Percentiles rank a stretch among this genome's conserved stretches.
phyloP scores from a whole-genome alignment of 2,113 vertebrate species.

The Cephalopholis sonnerati region DNA sequence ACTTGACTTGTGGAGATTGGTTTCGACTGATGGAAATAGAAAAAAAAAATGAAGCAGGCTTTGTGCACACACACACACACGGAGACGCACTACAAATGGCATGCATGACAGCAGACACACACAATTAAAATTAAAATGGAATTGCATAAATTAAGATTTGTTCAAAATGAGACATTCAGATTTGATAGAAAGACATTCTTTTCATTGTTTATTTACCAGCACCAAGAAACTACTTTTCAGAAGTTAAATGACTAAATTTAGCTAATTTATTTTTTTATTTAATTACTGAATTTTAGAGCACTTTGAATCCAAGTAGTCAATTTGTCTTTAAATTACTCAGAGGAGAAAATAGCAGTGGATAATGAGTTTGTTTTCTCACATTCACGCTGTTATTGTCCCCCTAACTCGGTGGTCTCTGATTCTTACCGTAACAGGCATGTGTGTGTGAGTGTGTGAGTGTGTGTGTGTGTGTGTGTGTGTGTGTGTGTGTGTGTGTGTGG shows the following conservation, averaged over 20 bases:
- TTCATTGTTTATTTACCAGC: neutral
- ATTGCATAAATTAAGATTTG: neutral
- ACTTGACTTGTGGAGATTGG: constrained; percentile 44
- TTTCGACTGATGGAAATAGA: constrained; percentile 60
- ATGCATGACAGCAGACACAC: neutral
- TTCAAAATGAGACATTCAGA: neutral
- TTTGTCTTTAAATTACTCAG: constrained; percentile 26
- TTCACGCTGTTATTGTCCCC: constrained; percentile 49
- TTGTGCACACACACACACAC: neutral
- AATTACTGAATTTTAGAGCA: constrained; percentile 4
- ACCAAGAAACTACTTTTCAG: neutral
- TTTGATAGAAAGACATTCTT: neutral
- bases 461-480: neutral
- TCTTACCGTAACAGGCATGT: constrained; percentile 60
- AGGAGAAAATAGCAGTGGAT: constrained; percentile 15
- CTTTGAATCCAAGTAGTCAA: constrained; percentile 8
- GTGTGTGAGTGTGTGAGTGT: no score
- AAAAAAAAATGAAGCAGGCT: constrained; percentile 5
- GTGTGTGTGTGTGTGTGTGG: constrained; percentile 34
- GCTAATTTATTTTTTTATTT: neutral
- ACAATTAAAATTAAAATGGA: neutral
- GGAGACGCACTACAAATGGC: neutral
- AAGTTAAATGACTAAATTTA: neutral
- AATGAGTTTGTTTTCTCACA: constrained; percentile 60
- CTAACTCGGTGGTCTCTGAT: constrained; percentile 60